phyloP scores from a whole-genome alignment of 2,888 invertebrate species.

The Gerris lacustris region DNA sequence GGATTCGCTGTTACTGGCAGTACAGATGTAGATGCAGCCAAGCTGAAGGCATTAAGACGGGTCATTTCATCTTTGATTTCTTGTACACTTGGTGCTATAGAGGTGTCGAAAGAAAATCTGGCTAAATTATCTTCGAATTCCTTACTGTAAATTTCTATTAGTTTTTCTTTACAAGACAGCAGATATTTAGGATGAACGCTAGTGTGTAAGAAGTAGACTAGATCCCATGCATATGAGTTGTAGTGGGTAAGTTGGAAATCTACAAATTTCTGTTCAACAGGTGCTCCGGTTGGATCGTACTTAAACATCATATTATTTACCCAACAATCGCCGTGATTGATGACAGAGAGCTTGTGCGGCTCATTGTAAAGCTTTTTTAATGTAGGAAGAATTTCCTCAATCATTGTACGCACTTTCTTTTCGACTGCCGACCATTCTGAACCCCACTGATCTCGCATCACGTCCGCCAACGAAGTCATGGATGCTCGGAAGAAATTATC shows the following conservation, averaged over 20 bases:
- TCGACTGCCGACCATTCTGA: conserved; percentile 19
- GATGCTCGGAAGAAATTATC: conserved; percentile 16
- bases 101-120: background rate
- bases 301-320: conserved; percentile 23
- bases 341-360: conserved; percentile 17
- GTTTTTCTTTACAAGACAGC: background rate
- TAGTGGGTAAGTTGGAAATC: conserved; percentile 21
- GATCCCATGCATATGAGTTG: conserved; percentile 21
- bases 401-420: conserved; percentile 10
- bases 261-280: conserved; percentile 13
- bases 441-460: conserved; percentile 19
- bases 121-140: background rate
- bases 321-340: conserved; percentile 25
- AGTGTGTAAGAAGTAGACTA: conserved; percentile 21
- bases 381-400: conserved; percentile 12
- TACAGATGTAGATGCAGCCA: background rate
- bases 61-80: conserved; percentile 14
- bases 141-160: background rate
- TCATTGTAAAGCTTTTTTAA: conserved; percentile 10
- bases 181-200: conserved; percentile 15
- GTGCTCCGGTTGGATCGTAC: conserved; percentile 10
- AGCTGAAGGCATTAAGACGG: conserved; percentile 11
- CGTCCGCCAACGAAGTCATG: conserved; percentile 13
- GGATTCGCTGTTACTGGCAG: background rate
- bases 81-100: conserved; percentile 8